phyloP scores from a whole-genome alignment of 2,113 vertebrate species.

The Tragelaphus buxtoni region DNA sequence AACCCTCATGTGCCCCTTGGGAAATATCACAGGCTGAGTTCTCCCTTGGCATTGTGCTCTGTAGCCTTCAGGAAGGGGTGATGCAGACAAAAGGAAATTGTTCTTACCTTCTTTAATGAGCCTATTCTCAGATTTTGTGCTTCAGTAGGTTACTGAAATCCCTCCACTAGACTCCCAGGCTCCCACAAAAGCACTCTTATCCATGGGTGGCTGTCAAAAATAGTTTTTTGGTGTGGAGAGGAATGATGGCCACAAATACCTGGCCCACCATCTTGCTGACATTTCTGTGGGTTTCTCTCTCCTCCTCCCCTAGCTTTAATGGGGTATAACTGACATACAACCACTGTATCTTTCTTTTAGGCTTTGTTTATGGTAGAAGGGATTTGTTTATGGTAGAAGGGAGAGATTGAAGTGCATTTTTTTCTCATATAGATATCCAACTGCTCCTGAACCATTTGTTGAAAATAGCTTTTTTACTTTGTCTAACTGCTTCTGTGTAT shows the following conservation, averaged over 20 bases:
- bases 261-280: not conserved
- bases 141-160: not conserved
- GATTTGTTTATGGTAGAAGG: not conserved
- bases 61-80: not conserved
- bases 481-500: not conserved
- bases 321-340: not conserved
- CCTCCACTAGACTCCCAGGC: not conserved
- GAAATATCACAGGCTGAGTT: not conserved
- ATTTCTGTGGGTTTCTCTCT: not conserved
- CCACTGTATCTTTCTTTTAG: not conserved
- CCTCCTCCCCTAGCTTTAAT: not conserved
- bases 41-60: not conserved
- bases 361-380: not conserved
- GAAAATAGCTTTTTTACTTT: not conserved
- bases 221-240: too few species aligned
- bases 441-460: not conserved
- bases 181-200: not conserved
- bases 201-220: not conserved
- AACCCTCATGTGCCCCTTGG: not conserved
- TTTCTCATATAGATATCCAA: not conserved
- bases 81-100: not conserved
- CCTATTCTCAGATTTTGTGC: not conserved
- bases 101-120: not conserved
- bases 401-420: not conserved
- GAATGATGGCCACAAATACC: not conserved